Evolutionary conservation across 2,113 vertebrate species (phyloP), one percentile per base, ranked within the genome.

Genomic region (Cacatua alba): DNA sequence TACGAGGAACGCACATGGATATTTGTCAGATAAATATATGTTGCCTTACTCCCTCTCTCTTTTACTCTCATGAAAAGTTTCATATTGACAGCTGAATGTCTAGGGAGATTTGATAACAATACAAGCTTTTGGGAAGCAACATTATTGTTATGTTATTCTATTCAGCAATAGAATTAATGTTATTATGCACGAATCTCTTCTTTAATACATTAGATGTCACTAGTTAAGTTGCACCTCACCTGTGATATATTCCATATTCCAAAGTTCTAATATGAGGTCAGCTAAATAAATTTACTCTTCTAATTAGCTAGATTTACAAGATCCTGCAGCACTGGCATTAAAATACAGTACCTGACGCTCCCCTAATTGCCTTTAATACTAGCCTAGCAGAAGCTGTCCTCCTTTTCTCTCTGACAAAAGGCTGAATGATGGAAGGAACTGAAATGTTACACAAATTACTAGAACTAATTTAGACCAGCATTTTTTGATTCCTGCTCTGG

Each of bases 1-100:
- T 99, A 87, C 5, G 59, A 43, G 77, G 46, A 96, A 53, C 92
- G 13, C 60, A 91, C 7, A 89, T 9, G 4, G 21, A 33, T 2
- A 9, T 8, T 4, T 51, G 28, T 87, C 86, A 94, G 13, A 31
- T 6, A 13, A 87, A 41, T 6, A 2, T 6, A 7, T 19, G 39
- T 4, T 62, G 37, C 48, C 55, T 23, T 20, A 10, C 7, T 60
- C 13, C 18, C 9, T 35, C n/a, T 37, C 15, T 15, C 64, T 46
- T 25, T 9, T 7, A 48, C 24, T 49, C 67, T 19, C 87, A n/a
- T 15, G 7, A 51, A 24, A 71, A 55, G 35, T 52, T 93, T 70
- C 15, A 14, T 39, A 55, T 18, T 29, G 76, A 55, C 25, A 92
- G 71, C 33, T 64, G 48, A 60, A 75, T 26, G 17, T 52, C 48